Evolutionary conservation across 2,797 vertebrate species (phyloP), one percentile per base, ranked within the genome.

Genomic region (Cirrhinus mrigala): DNA sequence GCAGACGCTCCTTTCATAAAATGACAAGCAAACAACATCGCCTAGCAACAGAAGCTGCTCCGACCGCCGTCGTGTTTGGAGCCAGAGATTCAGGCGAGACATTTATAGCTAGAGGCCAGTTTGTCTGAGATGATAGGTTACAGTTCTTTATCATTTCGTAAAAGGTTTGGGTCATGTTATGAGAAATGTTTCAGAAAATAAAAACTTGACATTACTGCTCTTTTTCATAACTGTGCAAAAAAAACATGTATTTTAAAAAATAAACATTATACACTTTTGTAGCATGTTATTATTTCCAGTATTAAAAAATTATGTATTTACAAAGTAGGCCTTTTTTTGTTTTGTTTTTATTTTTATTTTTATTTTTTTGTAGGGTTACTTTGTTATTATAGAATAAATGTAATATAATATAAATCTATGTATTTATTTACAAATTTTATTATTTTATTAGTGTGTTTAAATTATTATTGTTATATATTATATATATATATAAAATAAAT

Each of bases 31-130:
- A 79, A 64, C 73, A 60, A 20, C 82, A 91, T 93, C 89, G 91
- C 93, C 92, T 91, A 90, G 93, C 93, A 94, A 93, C 92, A 92
- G 81, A 85, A 37, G 80, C 27, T 46, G 46, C 60, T 85, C 73
- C 48, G 81, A 76, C 81, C 29, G 20, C 76, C 44, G 54, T 44
- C 74, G 86, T 79, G 64, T 86, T 84, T 71, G 20, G 50, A 73
- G 54, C 44, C 54, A 29, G 81, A 27, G 52, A 78, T 81, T 44
- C 46, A 77, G 77, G 81, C 69, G 66, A 78, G 77, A 85, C 84
- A 37, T 85, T 80, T 74, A 54, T 85, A 80, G 84, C 84, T 70
- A 27, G 77, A 29, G 84, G 84, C 77, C 84, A 64, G 84, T 81
- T 81, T 64, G 82, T 87, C 82, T 87, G 71, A 81, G 79, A 87